phyloP scores from a whole-genome alignment of 1,140 invertebrate species.

The Anagrus nilaparvatae region DNA sequence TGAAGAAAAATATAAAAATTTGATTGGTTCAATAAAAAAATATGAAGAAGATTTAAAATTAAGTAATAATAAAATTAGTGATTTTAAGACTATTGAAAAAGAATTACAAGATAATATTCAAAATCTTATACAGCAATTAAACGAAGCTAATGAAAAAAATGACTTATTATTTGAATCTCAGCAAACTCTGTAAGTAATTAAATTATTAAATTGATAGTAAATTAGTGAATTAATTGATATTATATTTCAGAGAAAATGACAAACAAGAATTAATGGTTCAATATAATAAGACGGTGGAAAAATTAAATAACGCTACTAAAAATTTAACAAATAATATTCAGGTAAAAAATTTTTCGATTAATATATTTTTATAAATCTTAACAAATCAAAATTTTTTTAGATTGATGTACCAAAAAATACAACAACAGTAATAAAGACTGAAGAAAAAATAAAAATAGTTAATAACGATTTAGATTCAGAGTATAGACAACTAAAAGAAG shows the following conservation, averaged over 20 bases:
- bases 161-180: slow-evolving; percentile 24
- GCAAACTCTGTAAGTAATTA: slow-evolving; percentile 25
- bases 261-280: slow-evolving; percentile 31
- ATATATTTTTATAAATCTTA: slow-evolving; percentile 4
- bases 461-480: slow-evolving; percentile 10
- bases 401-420: slow-evolving; percentile 13
- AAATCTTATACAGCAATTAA: slow-evolving; percentile 29
- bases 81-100: slow-evolving; percentile 9
- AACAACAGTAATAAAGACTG: slow-evolving; percentile 10
- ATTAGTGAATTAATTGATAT: not conserved
- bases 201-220: not conserved
- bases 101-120: slow-evolving; percentile 24
- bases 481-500: slow-evolving; percentile 43
- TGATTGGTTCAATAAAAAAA: slow-evolving; percentile 3
- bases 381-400: slow-evolving; percentile 10
- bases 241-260: slow-evolving; percentile 29
- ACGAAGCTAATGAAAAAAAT: slow-evolving; percentile 21
- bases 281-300: slow-evolving; percentile 24
- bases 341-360: slow-evolving; percentile 17
- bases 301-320: slow-evolving; percentile 30
- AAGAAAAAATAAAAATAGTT: slow-evolving; percentile 11
- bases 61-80: slow-evolving; percentile 10
- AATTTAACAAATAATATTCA: slow-evolving; percentile 33
- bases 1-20: slow-evolving; percentile 2
- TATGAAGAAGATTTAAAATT: slow-evolving; percentile 6